phyloP scores from a whole-genome alignment of 64 coral and sea anemone species.

The Dendronephthya gigantea region DNA sequence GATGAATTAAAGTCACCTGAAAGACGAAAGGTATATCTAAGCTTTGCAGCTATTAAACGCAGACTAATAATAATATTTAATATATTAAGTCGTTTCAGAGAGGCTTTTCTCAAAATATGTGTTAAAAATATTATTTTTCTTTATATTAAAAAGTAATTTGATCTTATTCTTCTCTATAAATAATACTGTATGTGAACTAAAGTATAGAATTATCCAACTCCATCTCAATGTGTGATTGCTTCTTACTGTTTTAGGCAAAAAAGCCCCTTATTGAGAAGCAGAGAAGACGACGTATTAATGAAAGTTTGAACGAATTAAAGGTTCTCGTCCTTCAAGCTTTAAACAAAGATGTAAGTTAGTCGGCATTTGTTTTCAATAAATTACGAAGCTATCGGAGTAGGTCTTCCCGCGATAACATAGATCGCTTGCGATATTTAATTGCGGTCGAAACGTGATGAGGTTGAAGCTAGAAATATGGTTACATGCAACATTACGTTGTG shows the following conservation, averaged over 20 bases:
- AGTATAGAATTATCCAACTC: too few relatives aligned
- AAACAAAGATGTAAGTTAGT: slow-evolving; percentile 13
- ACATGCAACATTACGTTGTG: too few relatives aligned
- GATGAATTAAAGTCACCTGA: neutral
- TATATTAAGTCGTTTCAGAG: too few relatives aligned
- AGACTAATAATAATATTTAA: too few relatives aligned
- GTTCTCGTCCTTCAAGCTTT: neutral
- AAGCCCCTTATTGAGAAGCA: slow-evolving; percentile 10
- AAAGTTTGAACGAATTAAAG: slow-evolving; percentile 6
- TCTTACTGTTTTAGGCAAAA: neutral
- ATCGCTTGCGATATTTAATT: neutral
- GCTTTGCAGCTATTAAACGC: too few relatives aligned
- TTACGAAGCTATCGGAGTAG: neutral
- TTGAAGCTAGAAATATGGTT: too few relatives aligned
- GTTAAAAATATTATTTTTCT: neutral
- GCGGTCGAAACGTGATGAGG: too few relatives aligned
- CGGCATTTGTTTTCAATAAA: neutral
- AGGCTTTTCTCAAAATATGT: neutral
- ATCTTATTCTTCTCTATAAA: too few relatives aligned
- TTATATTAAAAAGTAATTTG: too few relatives aligned
- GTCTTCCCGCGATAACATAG: neutral
- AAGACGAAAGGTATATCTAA: slow-evolving; percentile 19
- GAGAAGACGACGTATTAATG: neutral
- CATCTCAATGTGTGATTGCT: too few relatives aligned
- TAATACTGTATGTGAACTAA: too few relatives aligned